A percentile compares a stretch with the other conserved stretches of the same genome.
phyloP scores from a whole-genome alignment of 2,888 invertebrate species.

The Bombyx huttoni region DNA sequence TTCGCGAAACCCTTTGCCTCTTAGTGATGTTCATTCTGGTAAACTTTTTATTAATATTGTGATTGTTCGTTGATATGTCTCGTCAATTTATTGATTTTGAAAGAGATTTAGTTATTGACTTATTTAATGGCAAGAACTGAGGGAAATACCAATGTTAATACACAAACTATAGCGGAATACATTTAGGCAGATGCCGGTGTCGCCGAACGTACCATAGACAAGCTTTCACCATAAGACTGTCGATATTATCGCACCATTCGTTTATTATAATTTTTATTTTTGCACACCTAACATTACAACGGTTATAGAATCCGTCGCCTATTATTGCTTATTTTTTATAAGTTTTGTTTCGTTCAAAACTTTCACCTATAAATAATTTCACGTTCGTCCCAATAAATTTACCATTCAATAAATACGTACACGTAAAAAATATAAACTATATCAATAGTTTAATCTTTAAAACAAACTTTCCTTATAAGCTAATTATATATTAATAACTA shows the following conservation, averaged over 20 bases:
- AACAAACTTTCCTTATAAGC: conserved; percentile 64
- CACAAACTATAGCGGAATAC: conserved; percentile 51
- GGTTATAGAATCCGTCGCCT: conserved; percentile 65
- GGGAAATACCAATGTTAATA: conserved; percentile 47
- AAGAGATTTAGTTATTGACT: conserved; percentile 7
- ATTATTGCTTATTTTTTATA: conserved; percentile 71
- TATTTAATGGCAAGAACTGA: conserved; percentile 46
- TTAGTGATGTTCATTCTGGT: conserved; percentile 2
- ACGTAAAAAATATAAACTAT: conserved; percentile 74
- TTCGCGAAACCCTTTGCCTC: neutral
- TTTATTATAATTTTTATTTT: conserved; percentile 32
- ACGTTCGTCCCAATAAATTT: conserved; percentile 70
- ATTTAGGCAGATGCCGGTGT: conserved; percentile 56
- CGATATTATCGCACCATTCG: conserved; percentile 66
- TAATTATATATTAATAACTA: conserved; percentile 73
- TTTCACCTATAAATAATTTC: conserved; percentile 70
- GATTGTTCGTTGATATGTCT: conserved; percentile 60
- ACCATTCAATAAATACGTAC: conserved; percentile 73
- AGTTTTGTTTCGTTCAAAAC: conserved; percentile 66
- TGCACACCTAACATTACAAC: conserved; percentile 63
- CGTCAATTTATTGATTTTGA: conserved; percentile 34
- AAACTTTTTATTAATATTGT: conserved; percentile 28
- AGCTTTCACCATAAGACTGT: conserved; percentile 55
- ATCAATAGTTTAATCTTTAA: conserved; percentile 73
- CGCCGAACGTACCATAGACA: conserved; percentile 29